Conservation (phyloP, 92 coral and sea anemone species). For the Palythoa heliodiscus region DNA sequence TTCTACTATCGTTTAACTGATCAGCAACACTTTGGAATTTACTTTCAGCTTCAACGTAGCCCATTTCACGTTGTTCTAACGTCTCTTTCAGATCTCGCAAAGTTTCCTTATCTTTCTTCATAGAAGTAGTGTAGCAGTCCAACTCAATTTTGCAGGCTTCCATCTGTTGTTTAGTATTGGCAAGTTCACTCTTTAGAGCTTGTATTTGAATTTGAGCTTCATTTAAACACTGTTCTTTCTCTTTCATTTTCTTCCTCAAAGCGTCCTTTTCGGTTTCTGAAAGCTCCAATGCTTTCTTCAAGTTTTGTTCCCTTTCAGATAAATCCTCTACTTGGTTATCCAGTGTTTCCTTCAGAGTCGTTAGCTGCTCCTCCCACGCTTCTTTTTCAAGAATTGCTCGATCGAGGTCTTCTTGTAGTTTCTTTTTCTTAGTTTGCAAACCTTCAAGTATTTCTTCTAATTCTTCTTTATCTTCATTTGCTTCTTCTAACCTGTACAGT, state of each 20-base stretch:
- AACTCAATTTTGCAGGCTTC: conserved; percentile 37
- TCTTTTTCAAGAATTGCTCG: conserved; percentile 75
- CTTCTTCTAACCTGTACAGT: conserved; percentile 58
- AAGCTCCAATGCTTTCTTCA: conserved; percentile 45
- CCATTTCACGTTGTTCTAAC: conserved; percentile 33
- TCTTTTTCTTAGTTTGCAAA: conserved; percentile 71
- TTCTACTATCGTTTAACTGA: conserved; percentile 38
- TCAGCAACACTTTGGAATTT: conserved; percentile 34
- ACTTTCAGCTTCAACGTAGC: conserved; percentile 16
- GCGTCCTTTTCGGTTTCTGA: conserved; percentile 28
- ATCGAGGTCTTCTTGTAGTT: conserved; percentile 71
- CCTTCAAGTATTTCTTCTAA: conserved; percentile 78
- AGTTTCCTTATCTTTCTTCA: conserved; percentile 13
- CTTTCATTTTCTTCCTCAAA: conserved; percentile 44
- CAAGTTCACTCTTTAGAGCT: conserved; percentile 46
- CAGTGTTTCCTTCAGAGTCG: conserved; percentile 56
- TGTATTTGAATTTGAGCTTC: conserved; percentile 30
- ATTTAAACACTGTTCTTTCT: conserved; percentile 39
- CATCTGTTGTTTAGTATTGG: conserved; percentile 35
- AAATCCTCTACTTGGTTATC: conserved; percentile 44
- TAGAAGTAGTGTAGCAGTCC: conserved; percentile 22
- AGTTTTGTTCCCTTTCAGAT: conserved; percentile 2
- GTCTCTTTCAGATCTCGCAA: conserved; percentile 41
- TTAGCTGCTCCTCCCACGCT: conserved; percentile 70
- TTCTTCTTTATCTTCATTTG: conserved; percentile 81